phyloP scores from a whole-genome alignment of 1,140 invertebrate genomes.

The Oryctes rhinoceros region DNA sequence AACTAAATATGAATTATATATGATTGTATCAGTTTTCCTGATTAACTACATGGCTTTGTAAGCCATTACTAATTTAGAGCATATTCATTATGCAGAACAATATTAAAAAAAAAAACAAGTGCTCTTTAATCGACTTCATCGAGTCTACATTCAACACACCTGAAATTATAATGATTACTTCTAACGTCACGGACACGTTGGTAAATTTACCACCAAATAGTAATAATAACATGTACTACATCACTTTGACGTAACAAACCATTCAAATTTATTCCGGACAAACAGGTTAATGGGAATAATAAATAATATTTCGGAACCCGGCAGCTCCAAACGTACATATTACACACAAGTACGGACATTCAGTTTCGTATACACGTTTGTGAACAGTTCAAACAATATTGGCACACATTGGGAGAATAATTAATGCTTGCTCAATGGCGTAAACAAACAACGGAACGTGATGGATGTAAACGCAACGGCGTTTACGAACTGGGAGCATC shows the following conservation, averaged over 20 bases:
- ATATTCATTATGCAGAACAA: no score
- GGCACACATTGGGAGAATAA: slow-evolving; percentile 9
- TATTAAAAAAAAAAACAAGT: no score
- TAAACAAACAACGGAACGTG: slow-evolving; percentile 15
- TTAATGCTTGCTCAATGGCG: slow-evolving; percentile 5
- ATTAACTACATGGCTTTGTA: no score
- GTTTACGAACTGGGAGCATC: background rate
- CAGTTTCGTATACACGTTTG: background rate
- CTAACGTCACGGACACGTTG: background rate
- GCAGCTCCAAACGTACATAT: background rate
- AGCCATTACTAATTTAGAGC: no score
- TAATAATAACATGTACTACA: background rate
- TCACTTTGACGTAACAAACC: background rate
- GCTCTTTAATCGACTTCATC: no score
- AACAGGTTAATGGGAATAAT: background rate
- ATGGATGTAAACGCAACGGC: background rate
- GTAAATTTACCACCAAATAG: slow-evolving; percentile 4
- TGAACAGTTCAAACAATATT: slow-evolving; percentile 9
- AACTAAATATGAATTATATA: no score
- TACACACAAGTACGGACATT: background rate
- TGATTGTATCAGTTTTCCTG: no score
- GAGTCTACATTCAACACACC: background rate
- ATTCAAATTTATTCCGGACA: background rate
- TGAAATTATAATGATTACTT: background rate
- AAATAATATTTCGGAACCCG: background rate